Evolutionary conservation across 1,140 invertebrate species (phyloP), one percentile per base, ranked within the genome.

Genomic region (Aphidius gifuensis): DNA sequence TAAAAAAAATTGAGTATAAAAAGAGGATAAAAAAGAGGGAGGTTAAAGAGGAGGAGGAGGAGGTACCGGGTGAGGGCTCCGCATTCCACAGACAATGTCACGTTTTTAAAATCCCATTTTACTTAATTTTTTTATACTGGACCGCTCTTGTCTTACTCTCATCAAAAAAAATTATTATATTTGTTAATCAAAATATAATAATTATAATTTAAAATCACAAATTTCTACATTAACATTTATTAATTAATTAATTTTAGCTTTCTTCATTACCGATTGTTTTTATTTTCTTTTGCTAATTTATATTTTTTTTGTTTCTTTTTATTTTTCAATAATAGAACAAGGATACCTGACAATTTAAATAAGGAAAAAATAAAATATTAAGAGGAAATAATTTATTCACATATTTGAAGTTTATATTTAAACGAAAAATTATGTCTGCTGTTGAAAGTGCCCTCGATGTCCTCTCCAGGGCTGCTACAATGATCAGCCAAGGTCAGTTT

Each of bases 361-460:
- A 23, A 23, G 3, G 23, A 23, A 23, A 23, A 23, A 23, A 23
- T 23, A 23, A 23, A 21, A 56, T 42, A 51, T 42, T 42, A 43
- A n/a, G n/a, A 40, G 1, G 39, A 21, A 32, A 11, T 21, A 43
- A 7, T 23, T 9, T 23, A n/a, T 53, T 39, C 49, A 54, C 50
- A 39, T 54, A n/a, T 21, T 48, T n/a, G 48, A 43, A 64, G 59
- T n/a, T 48, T 47, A n/a, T n/a, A n/a, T 48, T 56, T 50, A 51
- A 39, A 8, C 5, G 60, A 43, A 38, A 16, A 67, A 75, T 65
- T 68, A 82, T 82, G 80, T 81, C 80, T 44, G 79, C 75, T 64
- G 86, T 91, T 76, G 93, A 94, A 83, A 90, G 91, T 64, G 90
- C 92, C 60, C 81, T 95, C 74, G 92, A 95, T 74, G 92, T 95